Conservation (phyloP, 2,113 vertebrate species). For the Benitochromis conjunctus region DNA sequence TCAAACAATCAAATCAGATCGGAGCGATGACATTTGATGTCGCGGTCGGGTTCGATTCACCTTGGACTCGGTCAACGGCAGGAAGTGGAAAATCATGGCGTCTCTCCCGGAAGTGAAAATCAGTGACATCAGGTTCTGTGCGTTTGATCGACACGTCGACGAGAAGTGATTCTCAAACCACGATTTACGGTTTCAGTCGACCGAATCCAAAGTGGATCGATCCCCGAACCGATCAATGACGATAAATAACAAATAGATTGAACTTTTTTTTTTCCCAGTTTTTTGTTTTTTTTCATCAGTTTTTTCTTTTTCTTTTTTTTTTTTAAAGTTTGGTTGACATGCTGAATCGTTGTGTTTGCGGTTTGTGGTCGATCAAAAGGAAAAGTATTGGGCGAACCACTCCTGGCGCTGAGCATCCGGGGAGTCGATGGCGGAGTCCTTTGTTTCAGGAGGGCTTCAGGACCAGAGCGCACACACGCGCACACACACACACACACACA, state of each 20-base stretch:
- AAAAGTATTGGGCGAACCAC: constrained; percentile 98
- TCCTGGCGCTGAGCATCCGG: constrained; percentile 94
- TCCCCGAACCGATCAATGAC: constrained; percentile 30
- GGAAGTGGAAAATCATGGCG: background rate
- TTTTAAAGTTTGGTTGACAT: constrained; percentile 76
- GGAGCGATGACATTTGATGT: constrained; percentile 31
- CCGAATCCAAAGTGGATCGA: constrained; percentile 38
- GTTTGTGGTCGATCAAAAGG: constrained; percentile 86
- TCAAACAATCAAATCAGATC: constrained; percentile 52
- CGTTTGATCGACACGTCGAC: background rate
- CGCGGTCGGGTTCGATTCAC: constrained; percentile 17
- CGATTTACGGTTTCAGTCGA: background rate
- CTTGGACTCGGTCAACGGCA: constrained; percentile 15
- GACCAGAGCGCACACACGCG: background rate
- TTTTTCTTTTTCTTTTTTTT: constrained; percentile 4
- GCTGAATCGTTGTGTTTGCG: constrained; percentile 75
- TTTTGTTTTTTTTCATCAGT: background rate
- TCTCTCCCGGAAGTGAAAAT: background rate
- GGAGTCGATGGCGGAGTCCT: constrained; percentile 84
- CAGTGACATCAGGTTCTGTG: constrained; percentile 47
- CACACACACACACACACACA: background rate
- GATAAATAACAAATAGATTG: constrained; percentile 66
- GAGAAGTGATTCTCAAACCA: background rate
- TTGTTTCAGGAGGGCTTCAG: constrained; percentile 92
- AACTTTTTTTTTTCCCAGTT: constrained; percentile 23